Base-by-base conservation (phyloP, 2,113 vertebrate genomes). In the Poeciliopsis retropinna region DNA sequence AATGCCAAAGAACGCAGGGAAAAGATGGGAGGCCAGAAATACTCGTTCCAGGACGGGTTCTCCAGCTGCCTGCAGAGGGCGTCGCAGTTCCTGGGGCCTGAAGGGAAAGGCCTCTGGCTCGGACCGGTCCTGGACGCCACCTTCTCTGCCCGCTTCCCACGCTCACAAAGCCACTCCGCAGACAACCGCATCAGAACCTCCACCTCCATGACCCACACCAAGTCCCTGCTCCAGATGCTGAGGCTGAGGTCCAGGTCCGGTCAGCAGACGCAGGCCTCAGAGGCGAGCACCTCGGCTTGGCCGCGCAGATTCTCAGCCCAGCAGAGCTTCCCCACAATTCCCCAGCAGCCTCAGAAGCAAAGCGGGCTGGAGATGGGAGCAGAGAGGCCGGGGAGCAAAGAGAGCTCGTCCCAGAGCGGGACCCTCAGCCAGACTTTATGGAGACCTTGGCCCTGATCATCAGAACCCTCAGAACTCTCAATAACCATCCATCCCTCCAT, bases 51-150 rank as follows among this genome's bases (percentile, higher is more conserved):
- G 4, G 91, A 92, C 0, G 93, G 94, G 5, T 92, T 94, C 86
- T 91, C 90, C 3, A 70, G 78, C 13, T 94, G 93, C 84, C 74
- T 93, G 69, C 85, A 90, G 76, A 89, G 72, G 71, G 92, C 92
- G 0, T 5, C 86, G 31, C 79, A 28, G 9, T 93, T 93, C 85
- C 84, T 95, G 83, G 86, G 88, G 10, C 75, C 85, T 4, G 76
- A 83, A 28, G 84, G 86, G 5, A 85, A 86, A 60, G 67, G 81
- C 5, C 64, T n/a, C 64, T 85, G 80, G 64, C 84, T 87, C 1
- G 79, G 81, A 19, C 64, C 68, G 1, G 81, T 78, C 0, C 71
- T 91, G 41, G 37, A 87, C 0, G 63, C 85, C 0, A 72, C 74
- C 28, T 72, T 82, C 12, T 60, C 77, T 15, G 64, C 22, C 32